Conservation (phyloP, 2,888 invertebrate genomes). For the Xestia xanthographa region DNA sequence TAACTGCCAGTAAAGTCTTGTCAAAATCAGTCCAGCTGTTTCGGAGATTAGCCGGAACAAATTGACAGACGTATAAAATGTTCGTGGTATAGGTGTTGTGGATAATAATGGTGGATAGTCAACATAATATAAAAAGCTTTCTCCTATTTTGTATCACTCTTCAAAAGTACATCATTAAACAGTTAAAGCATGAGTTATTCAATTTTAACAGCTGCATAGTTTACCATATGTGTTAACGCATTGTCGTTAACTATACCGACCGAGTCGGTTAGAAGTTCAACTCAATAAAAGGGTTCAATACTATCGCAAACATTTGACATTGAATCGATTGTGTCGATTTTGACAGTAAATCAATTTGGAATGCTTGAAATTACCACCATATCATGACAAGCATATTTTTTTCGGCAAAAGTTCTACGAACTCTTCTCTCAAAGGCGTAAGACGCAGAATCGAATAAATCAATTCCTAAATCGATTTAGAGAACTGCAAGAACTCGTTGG, state of each 20-base stretch:
- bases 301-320: constrained; percentile 86
- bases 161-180: constrained; percentile 63
- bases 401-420: constrained; percentile 16
- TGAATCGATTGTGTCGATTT: constrained; percentile 84
- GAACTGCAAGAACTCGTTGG: constrained; percentile 75
- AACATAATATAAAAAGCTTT: constrained; percentile 18
- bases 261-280: constrained; percentile 78
- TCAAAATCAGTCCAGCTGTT: no score
- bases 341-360: constrained; percentile 88
- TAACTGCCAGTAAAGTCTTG: no score
- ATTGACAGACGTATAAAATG: no score
- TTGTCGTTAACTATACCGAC: constrained; percentile 73
- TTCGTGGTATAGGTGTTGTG: no score
- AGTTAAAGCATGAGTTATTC: constrained; percentile 64
- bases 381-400: constrained; percentile 1
- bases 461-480: constrained; percentile 65
- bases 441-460: constrained; percentile 65
- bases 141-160: constrained; percentile 45
- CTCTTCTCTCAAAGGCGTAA: constrained; percentile 59
- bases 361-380: constrained; percentile 70
- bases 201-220: constrained; percentile 70
- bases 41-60: no score
- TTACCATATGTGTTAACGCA: constrained; percentile 76
- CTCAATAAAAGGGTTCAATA: constrained; percentile 80
- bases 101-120: not conserved